Evolutionary conservation across 2,113 vertebrate species (phyloP), one percentile per base, ranked within the genome.

Genomic region (Lepus europaeus): DNA sequence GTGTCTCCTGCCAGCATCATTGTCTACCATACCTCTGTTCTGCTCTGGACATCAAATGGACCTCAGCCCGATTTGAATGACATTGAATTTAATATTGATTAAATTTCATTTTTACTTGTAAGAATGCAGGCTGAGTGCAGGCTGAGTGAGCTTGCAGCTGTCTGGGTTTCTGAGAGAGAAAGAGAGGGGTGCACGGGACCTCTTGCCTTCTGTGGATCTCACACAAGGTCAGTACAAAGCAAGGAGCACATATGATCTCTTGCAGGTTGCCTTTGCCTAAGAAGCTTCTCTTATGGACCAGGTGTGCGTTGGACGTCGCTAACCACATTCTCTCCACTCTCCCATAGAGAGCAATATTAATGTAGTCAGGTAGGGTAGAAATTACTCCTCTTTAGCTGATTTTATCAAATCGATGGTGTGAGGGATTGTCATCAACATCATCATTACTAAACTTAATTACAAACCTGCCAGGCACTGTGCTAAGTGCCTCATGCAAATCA

Each of bases 31-130:
- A 19, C 73, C 61, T 69, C 13, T 2, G 11, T 86, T 74, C 49
- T 29, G 64, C 91, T 95, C 82, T 96, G 84, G 39, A 73, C 76
- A 81, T 56, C 63, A 17, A 5, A 33, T 45, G 89, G 97, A 95
- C 91, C 16, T 64, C 64, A 61, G 78, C 78, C 79, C 31, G 9
- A 27, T 70, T n/a, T 8, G 63, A 94, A 87, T 61, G 72, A 80
- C 31, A 56, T n/a, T 1, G 4, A 69, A 87, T 89, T 76, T 68
- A 81, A 10, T 59, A 5, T 49, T 91, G 89, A 80, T 0, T 13
- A 74, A 59, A 94, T 94, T 94, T 89, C 9, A 4, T 94, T 96
- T 93, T 96, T 93, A 92, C 74, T 89, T 45, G 45, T 45, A 45
- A 45, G 7, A 45, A 45, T 45, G 45, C 45, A 45, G 45, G 45